Conservation (phyloP, 2,797 vertebrate species). For the Scleropages formosus region DNA sequence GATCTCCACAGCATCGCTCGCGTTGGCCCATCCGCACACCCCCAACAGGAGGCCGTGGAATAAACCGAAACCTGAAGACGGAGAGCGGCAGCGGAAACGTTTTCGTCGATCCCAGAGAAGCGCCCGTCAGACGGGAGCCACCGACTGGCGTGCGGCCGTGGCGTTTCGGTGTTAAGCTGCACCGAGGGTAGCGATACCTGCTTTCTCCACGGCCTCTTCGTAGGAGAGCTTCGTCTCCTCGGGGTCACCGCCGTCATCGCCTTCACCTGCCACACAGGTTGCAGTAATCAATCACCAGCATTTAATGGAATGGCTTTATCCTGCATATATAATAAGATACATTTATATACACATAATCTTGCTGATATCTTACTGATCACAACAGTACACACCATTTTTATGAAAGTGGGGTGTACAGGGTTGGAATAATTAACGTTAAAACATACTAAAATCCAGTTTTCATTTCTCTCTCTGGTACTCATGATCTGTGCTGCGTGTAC, state of each 20-base stretch:
- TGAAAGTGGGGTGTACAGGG: no score
- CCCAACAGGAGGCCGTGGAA: constrained; percentile 69
- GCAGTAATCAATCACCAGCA: no score
- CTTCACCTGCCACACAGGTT: no score
- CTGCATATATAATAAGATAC: no score
- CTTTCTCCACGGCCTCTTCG: constrained; percentile 67
- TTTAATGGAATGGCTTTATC: no score
- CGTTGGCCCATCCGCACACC: constrained; percentile 73
- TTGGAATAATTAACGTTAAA: no score
- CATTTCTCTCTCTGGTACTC: no score
- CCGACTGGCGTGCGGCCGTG: no score
- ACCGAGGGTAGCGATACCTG: constrained; percentile 52
- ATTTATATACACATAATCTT: no score
- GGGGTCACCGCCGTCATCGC: neutral
- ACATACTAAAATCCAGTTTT: no score
- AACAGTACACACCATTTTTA: no score
- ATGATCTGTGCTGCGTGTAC: neutral
- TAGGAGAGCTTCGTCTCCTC: constrained; percentile 49
- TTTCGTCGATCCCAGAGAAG: neutral
- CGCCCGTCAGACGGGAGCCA: neutral
- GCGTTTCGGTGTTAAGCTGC: neutral
- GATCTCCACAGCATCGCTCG: constrained; percentile 73
- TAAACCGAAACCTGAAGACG: constrained; percentile 64
- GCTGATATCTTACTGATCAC: no score
- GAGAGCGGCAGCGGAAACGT: neutral